Percentiles rank a stretch among this genome's conserved stretches.
Conservation (phyloP, 2,888 invertebrate genomes). For the Rotaria sp. region DNA sequence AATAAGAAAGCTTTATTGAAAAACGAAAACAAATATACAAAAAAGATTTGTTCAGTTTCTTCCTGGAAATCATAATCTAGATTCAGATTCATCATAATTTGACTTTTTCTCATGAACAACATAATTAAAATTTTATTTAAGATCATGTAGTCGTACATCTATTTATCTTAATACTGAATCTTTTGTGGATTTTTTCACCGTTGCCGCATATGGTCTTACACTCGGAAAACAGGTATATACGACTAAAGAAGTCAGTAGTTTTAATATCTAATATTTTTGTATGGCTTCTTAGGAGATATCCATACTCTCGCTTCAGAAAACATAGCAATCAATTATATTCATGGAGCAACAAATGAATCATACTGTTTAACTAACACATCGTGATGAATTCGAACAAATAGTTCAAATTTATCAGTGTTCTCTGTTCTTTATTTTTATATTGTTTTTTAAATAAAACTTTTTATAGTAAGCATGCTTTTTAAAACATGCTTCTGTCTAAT, state of each 20-base stretch:
- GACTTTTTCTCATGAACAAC: background rate
- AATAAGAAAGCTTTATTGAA: no score
- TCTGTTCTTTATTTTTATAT: no score
- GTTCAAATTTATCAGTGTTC: no score
- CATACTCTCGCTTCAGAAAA: constrained; percentile 64
- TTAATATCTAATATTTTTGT: constrained; percentile 44
- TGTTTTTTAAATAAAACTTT: no score
- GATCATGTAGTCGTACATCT: constrained; percentile 65
- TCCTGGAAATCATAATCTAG: constrained; percentile 79
- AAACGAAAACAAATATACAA: constrained; percentile 71
- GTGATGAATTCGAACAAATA: no score
- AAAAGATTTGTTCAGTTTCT: constrained; percentile 84
- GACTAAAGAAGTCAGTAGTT: constrained; percentile 30
- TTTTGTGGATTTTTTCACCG: constrained; percentile 86
- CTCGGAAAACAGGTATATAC: constrained; percentile 44
- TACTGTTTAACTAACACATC: constrained; percentile 59
- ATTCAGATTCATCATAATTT: constrained; percentile 72
- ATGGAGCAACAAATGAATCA: constrained; percentile 74
- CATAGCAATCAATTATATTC: constrained; percentile 61
- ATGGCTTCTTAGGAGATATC: constrained; percentile 90
- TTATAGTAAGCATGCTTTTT: no score
- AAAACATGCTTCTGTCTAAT: no score
- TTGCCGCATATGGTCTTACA: constrained; percentile 73
- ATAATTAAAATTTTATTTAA: background rate
- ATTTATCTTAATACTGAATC: constrained; percentile 81